These are phyloP conservation scores for Argopecten irradians DNA, from an alignment of 1,140 invertebrate species.

Conservation along the genomic window DNA sequence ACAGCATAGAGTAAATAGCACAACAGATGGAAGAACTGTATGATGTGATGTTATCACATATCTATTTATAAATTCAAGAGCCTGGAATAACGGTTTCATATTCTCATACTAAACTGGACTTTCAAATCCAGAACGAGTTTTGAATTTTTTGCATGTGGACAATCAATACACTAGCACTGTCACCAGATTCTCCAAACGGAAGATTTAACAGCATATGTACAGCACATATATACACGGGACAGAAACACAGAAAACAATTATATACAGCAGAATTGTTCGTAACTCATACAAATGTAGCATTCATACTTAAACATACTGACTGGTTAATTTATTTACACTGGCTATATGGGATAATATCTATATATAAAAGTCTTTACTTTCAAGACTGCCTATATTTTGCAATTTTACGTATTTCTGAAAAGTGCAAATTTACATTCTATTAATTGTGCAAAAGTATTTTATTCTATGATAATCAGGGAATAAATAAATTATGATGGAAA, in stretches of 20 bases:
- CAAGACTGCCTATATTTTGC: background rate
- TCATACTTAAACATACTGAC: background rate
- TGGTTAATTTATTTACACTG: background rate
- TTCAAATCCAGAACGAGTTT: background rate
- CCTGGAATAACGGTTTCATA: background rate
- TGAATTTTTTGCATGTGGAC: background rate
- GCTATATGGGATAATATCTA: background rate
- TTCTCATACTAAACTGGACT: no score
- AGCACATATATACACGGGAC: background rate
- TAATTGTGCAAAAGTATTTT: background rate
- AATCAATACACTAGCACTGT: background rate
- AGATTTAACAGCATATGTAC: conserved; percentile 5
- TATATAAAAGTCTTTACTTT: background rate
- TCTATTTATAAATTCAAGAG: background rate
- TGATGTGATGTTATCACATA: background rate
- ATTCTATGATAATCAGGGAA: no score
- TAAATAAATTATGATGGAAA: background rate
- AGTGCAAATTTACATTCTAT: background rate
- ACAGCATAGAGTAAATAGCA: background rate
- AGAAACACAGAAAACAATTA: background rate
- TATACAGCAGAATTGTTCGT: background rate
- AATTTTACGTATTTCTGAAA: background rate
- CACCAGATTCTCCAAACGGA: background rate
- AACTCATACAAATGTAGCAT: background rate
- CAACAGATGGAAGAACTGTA: background rate